These are phyloP conservation scores for Sepioteuthis lessoniana DNA, from an alignment of 2,888 invertebrate genomes.

Conservation along the genomic window DNA sequence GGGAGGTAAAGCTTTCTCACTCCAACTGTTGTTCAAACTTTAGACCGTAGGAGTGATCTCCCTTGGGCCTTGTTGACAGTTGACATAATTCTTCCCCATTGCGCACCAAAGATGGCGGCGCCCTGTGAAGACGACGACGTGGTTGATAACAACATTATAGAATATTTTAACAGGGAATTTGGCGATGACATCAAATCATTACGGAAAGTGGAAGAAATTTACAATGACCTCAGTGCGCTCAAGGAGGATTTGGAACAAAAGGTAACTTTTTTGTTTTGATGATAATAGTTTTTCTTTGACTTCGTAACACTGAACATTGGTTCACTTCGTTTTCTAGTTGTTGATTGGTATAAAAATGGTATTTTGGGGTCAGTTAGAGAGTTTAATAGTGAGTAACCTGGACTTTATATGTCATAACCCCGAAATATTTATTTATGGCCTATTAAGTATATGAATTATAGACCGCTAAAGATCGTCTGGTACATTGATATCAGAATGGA, in stretches of 20 bases:
- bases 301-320: background rate
- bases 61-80: background rate
- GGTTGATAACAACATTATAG: constrained; percentile 56
- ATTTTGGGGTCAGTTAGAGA: too few species aligned
- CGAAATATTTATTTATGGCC: too few species aligned
- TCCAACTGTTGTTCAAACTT: too few species aligned
- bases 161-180: constrained; percentile 64
- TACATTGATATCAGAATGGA: too few species aligned
- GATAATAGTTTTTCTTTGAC: background rate
- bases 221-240: constrained; percentile 55
- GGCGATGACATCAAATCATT: constrained; percentile 60
- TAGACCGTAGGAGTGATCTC: background rate
- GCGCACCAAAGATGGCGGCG: constrained; percentile 55
- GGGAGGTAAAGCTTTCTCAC: background rate
- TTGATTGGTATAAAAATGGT: too few species aligned
- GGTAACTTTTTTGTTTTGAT: constrained; percentile 53
- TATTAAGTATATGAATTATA: too few species aligned
- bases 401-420: too few species aligned
- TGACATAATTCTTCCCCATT: background rate
- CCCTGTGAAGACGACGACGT: constrained; percentile 52
- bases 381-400: too few species aligned
- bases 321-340: background rate
- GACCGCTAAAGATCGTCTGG: too few species aligned
- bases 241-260: constrained; percentile 60
- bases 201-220: constrained; percentile 59